Conservation (phyloP, 2,888 invertebrate species). For the Rotaria sp. region DNA sequence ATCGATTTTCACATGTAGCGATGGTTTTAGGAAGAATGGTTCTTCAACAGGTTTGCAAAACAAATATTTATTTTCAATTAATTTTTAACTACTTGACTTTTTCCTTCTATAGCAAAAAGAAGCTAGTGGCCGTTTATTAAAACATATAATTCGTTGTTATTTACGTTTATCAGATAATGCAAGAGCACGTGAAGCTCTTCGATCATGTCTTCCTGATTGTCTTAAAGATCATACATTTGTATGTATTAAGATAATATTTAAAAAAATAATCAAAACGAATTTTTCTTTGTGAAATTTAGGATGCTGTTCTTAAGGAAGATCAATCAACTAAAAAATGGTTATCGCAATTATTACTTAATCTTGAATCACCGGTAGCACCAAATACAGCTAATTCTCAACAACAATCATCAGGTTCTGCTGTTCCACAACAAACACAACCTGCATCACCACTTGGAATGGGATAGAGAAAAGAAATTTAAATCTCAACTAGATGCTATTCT, state of each 20-base stretch:
- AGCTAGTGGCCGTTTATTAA: constrained; percentile 85
- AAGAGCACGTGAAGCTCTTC: constrained; percentile 81
- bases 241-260: constrained; percentile 59
- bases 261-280: neutral
- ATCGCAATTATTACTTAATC: constrained; percentile 79
- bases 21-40: constrained; percentile 70
- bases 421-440: neutral
- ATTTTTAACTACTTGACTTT: neutral
- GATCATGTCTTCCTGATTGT: constrained; percentile 94
- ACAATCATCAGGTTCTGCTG: neutral
- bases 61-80: neutral
- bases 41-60: constrained; percentile 3
- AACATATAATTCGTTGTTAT: constrained; percentile 97
- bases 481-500: neutral
- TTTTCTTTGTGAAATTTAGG: neutral
- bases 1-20: constrained; percentile 96
- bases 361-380: constrained; percentile 60
- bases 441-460: constrained; percentile 17
- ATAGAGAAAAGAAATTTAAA: neutral
- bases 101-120: constrained; percentile 62
- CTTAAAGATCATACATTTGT: constrained; percentile 90
- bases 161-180: constrained; percentile 75
- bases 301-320: constrained; percentile 73
- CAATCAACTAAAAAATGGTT: constrained; percentile 95
- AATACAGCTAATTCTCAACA: constrained; percentile 14